phyloP scores from a whole-genome alignment of 2,888 invertebrate species.

The Drosophila kanekoi region DNA sequence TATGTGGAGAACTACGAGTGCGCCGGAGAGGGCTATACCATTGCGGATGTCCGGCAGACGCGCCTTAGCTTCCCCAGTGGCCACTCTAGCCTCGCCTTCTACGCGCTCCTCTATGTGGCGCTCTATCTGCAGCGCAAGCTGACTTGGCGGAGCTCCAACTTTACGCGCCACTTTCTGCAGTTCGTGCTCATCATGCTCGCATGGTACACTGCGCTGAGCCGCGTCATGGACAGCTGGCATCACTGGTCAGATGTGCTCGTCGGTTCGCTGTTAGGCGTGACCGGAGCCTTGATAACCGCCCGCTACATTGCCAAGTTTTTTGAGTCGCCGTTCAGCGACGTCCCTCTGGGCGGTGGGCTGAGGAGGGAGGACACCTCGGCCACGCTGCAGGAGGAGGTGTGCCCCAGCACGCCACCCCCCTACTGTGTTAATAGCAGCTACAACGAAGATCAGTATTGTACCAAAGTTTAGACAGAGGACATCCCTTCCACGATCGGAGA shows the following conservation, averaged over 20 bases:
- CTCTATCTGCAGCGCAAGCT: conserved; percentile 94
- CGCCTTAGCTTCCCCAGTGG: conserved; percentile 96
- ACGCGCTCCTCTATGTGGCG: conserved; percentile 92
- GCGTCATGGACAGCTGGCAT: conserved; percentile 82
- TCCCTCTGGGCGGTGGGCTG: conserved; percentile 25
- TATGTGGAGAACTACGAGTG: conserved; percentile 92
- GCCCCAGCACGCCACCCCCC: conserved; percentile 74
- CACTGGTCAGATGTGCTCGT: conserved; percentile 82
- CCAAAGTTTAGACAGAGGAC: conserved; percentile 68
- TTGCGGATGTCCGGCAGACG: conserved; percentile 89
- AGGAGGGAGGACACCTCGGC: conserved; percentile 73
- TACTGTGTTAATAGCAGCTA: conserved; percentile 63
- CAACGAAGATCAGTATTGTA: conserved; percentile 73
- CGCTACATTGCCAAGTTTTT: conserved; percentile 65
- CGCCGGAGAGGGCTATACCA: conserved; percentile 85
- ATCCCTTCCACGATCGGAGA: too few relatives aligned
- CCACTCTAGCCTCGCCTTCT: conserved; percentile 94
- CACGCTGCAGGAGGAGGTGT: conserved; percentile 75
- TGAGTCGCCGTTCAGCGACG: conserved; percentile 23
- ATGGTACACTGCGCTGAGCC: conserved; percentile 81
- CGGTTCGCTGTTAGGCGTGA: conserved; percentile 70
- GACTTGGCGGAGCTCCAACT: conserved; percentile 91
- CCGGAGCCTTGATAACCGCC: conserved; percentile 73
- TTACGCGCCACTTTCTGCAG: conserved; percentile 93
- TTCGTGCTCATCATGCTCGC: conserved; percentile 78